A percentile compares a stretch with the other conserved stretches of the same genome.
Conservation (phyloP, 2,797 vertebrate species). For the Perodicticus potto region DNA sequence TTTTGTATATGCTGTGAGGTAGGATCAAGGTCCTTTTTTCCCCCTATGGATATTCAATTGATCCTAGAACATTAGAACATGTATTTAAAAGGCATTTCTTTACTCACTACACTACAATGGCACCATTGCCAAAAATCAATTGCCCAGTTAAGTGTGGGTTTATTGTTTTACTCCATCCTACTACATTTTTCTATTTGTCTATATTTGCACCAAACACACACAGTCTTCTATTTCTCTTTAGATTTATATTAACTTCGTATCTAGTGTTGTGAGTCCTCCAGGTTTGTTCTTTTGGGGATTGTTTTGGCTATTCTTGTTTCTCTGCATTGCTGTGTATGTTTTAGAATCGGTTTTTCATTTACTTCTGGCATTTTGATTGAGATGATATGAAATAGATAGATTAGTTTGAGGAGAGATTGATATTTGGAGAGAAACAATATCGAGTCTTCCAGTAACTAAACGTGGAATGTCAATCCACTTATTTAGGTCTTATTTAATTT, state of each 20-base stretch:
- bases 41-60: background rate
- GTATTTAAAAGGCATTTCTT: background rate
- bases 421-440: background rate
- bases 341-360: constrained; percentile 13
- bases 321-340: background rate
- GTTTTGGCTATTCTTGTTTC: background rate
- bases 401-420: background rate
- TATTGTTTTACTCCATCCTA: background rate
- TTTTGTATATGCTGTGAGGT: background rate
- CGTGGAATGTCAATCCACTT: background rate
- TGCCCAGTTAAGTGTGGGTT: background rate
- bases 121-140: background rate
- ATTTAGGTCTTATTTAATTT: background rate
- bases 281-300: background rate
- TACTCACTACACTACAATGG: background rate
- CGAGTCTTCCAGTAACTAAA: background rate
- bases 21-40: background rate
- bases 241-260: background rate
- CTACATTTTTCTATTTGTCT: background rate
- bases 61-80: background rate
- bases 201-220: background rate
- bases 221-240: background rate
- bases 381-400: background rate
- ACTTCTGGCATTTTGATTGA: background rate
- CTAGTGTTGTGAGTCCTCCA: background rate